Evolutionary conservation across 1,140 invertebrate genomes (phyloP).

Genomic region (Apis mellifera): Amel_HAv3.1 CM009934.2:6033001-6033500

Average conservation of each 20-base stretch:
- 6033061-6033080: not conserved
- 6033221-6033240: conserved; percentile 15
- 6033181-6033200: not conserved
- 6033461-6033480: not conserved
- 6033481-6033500: not conserved
- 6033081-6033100: not conserved
- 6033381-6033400: not conserved
- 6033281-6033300: conserved; percentile 42
- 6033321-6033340: conserved; percentile 2
- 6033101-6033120: not conserved
- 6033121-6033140: not conserved
- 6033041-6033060: too few species aligned
- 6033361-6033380: not conserved
- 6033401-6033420: not conserved
- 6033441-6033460: not conserved
- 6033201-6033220: not conserved
- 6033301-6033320: conserved; percentile 6
- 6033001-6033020: too few species aligned
- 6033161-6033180: too few species aligned
- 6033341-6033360: conserved; percentile 16
- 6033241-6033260: not conserved
- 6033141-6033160: not conserved
- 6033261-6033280: conserved; percentile 17
- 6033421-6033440: not conserved
- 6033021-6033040: too few species aligned